Percentiles rank a stretch among this genome's conserved stretches.
These are phyloP conservation scores for Orgyia antiqua DNA, from an alignment of 2,888 invertebrate species.

Conservation along the genomic window DNA sequence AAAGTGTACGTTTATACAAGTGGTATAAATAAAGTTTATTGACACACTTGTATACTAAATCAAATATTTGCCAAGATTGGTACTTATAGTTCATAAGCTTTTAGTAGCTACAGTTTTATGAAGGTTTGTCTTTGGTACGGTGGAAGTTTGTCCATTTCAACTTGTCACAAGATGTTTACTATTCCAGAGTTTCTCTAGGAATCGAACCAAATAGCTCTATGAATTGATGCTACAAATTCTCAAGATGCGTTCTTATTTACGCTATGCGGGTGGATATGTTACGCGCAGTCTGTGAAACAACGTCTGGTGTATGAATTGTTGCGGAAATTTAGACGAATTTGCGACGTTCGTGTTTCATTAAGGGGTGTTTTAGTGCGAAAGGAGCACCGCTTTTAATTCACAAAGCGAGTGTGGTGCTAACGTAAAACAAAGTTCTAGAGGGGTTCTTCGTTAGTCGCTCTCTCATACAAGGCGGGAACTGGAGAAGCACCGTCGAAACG, in stretches of 20 bases:
- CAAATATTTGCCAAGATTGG: no score
- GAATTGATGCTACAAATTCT: no score
- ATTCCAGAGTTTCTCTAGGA: no score
- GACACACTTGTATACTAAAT: no score
- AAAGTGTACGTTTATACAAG: no score
- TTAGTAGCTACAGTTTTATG: no score
- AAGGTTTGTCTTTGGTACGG: no score
- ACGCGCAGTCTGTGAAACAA: constrained; percentile 52
- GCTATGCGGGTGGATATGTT: constrained; percentile 60
- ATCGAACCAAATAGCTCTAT: no score
- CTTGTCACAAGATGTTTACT: no score
- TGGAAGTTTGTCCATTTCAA: no score
- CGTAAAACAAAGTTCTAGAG: constrained; percentile 62
- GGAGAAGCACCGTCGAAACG: constrained; percentile 31
- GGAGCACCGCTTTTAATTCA: constrained; percentile 60
- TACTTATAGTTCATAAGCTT: no score
- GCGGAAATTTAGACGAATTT: constrained; percentile 70
- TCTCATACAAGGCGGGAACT: constrained; percentile 40
- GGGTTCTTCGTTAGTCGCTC: constrained; percentile 68
- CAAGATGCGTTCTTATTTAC: constrained; percentile 69
- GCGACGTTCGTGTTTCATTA: constrained; percentile 70
- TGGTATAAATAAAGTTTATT: no score
- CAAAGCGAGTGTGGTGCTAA: constrained; percentile 59
- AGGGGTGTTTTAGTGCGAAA: constrained; percentile 62
- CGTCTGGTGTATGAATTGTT: constrained; percentile 58